These are phyloP conservation scores for Acheta domesticus DNA, from an alignment of 2,888 invertebrate species.

Conservation along the genomic window DNA sequence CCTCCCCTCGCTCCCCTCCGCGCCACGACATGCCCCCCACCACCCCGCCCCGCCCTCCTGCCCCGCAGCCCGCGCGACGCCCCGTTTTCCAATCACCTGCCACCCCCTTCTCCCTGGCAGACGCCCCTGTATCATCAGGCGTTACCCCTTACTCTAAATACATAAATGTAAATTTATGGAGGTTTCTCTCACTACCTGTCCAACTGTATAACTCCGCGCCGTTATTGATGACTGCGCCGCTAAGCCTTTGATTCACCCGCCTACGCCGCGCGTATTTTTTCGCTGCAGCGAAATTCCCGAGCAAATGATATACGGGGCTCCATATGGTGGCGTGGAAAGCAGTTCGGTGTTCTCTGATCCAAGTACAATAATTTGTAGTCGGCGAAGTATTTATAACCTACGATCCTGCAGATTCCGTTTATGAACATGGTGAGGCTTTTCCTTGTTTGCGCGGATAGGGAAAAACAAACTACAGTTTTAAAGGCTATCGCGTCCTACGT, in stretches of 20 bases:
- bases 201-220: conserved; percentile 5
- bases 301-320: not conserved
- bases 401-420: not conserved
- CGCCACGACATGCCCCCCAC: not conserved
- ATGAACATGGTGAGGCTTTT: not conserved
- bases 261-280: not conserved
- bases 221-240: not conserved
- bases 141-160: not conserved
- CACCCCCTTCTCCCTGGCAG: not conserved
- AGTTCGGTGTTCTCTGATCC: conserved; percentile 2
- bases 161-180: conserved; percentile 18
- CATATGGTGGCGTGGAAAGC: conserved; percentile 18
- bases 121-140: not conserved
- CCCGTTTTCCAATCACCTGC: not conserved
- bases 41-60: not conserved
- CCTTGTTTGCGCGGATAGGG: not conserved
- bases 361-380: conserved; percentile 9
- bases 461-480: not conserved
- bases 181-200: conserved; percentile 18
- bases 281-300: not conserved
- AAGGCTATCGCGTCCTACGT: no score
- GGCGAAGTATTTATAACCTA: conserved; percentile 4
- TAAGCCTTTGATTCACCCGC: conserved; percentile 18
- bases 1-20: not conserved
- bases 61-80: not conserved